Evolutionary conservation across 1,140 invertebrate species (phyloP).

Genomic region (Pachypsylla venusta): DNA sequence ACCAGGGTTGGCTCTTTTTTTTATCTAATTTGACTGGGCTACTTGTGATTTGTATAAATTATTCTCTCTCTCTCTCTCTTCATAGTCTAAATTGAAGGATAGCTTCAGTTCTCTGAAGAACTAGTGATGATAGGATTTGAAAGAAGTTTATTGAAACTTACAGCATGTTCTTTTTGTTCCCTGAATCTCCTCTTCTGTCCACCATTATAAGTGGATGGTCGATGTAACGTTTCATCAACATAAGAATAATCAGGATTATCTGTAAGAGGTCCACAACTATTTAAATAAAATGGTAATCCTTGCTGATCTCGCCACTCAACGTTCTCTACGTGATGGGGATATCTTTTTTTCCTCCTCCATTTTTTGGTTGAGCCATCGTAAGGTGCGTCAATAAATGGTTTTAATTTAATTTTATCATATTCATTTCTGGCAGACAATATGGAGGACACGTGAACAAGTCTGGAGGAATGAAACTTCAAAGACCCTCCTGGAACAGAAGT

Average conservation of each 20-base stretch:
- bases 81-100: neutral
- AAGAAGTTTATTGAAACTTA: too few species aligned
- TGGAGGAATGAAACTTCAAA: too few species aligned
- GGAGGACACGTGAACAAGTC: too few species aligned
- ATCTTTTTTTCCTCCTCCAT: neutral
- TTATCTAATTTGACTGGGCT: too few species aligned
- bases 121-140: too few species aligned
- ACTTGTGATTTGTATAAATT: too few species aligned
- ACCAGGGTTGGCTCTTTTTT: too few species aligned
- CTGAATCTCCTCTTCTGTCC: neutral
- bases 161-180: neutral
- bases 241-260: constrained; percentile 6
- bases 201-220: neutral
- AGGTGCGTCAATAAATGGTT: neutral
- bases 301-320: neutral
- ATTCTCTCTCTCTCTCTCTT: too few species aligned
- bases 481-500: too few species aligned
- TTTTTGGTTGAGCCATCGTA: neutral
- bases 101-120: too few species aligned
- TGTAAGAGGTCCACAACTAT: neutral
- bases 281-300: neutral
- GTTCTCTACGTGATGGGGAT: neutral
- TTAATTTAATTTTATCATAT: constrained; percentile 1
- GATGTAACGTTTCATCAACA: neutral
- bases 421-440: neutral